A percentile compares a stretch with the other conserved stretches of the same genome.
These are phyloP conservation scores for Athene noctua DNA, from an alignment of 2,113 vertebrate genomes.

Conservation along the genomic window DNA sequence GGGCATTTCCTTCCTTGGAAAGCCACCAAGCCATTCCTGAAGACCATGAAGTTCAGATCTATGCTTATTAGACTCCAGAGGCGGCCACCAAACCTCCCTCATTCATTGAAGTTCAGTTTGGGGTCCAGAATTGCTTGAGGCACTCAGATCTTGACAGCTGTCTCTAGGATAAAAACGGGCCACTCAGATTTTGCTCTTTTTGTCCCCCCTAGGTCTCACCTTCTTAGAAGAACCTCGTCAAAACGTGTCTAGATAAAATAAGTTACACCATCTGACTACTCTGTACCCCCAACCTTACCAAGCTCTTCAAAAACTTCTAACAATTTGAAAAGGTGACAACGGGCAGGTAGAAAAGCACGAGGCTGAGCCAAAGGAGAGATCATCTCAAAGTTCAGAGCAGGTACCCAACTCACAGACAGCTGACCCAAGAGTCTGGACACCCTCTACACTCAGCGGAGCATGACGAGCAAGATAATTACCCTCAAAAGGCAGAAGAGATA, in stretches of 20 bases:
- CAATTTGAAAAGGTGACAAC: background rate
- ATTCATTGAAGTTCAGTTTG: fast-evolving
- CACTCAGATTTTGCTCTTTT: background rate
- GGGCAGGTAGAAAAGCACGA: fast-evolving
- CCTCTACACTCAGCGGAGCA: no score
- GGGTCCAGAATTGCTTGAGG: background rate
- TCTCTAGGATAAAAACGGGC: background rate
- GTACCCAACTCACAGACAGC: background rate
- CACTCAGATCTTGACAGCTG: background rate
- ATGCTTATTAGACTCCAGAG: background rate
- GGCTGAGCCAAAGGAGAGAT: background rate
- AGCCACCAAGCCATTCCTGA: background rate
- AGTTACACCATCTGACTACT: background rate
- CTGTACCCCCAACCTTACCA: background rate
- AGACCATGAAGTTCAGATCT: background rate
- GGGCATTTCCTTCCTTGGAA: background rate
- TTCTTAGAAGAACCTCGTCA: background rate
- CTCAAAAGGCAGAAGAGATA: background rate
- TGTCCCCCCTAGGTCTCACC: background rate
- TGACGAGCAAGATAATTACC: background rate
- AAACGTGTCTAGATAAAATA: background rate
- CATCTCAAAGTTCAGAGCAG: background rate
- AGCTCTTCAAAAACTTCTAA: background rate
- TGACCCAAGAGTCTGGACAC: background rate
- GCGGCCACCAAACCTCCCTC: background rate